Base-by-base conservation (phyloP, 2,888 invertebrate genomes). In the Saturnia japonica region DNA sequence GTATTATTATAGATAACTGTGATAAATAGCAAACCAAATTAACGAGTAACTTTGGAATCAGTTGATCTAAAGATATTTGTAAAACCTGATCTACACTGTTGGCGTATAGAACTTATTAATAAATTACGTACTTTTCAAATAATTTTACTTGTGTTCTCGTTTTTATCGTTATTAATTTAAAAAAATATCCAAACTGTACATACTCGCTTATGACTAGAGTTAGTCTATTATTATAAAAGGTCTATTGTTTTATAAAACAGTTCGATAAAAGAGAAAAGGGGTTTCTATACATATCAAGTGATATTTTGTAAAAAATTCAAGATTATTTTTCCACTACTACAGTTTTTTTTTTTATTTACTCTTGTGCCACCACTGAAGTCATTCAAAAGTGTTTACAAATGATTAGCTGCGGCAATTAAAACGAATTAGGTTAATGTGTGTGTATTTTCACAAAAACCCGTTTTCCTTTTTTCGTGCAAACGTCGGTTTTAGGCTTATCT, bases 381-480 rank as follows among this genome's bases (percentile, higher is more conserved):
- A 87, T 85, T 85, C 82, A 82, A 83, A 85, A 87, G 85, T 89
- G 85, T 86, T 91, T 85, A 88, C 85, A 84, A 91, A 91, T 91
- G 91, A 93, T 92, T 91, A 91, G 90, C 89, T 88, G 84, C 85
- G 84, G 87, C 90, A 91, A 93, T 93, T 93, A 91, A 90, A 91
- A 91, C 88, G 87, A 93, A 93, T 93, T 93, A 93, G 93, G 93
- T 93, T 93, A 93, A 93, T 93, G 90, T 92, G 88, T 90, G 88
- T 88, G 89, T 86, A 86, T 89, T 91, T 88, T 85, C 81, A 86
- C 85, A 85, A 78, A 85, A 85, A 85, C 83, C 79, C 85, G 85
- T 87, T 88, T 86, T 71, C 70, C 68, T 74, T 85, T 80, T 76
- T 88, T 83, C 91, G 89, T 91, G 91, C 86, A 80, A 77, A 78